These are phyloP conservation scores for Sycophaga agraensis DNA, from an alignment of 1,140 invertebrate species.

Conservation along the genomic window DNA sequence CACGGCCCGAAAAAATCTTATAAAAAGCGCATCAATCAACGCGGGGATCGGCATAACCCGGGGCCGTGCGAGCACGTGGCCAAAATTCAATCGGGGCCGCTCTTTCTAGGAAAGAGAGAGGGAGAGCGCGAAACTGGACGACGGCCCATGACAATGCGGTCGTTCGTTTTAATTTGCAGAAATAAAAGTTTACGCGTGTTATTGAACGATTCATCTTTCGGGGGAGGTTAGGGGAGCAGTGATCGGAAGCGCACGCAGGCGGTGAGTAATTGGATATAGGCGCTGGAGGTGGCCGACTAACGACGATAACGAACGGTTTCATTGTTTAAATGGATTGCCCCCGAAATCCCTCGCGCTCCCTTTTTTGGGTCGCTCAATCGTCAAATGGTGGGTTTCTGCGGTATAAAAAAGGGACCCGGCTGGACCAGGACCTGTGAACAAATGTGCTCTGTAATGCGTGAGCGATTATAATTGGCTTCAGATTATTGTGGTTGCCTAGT, in stretches of 20 bases:
- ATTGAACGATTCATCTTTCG: conserved; percentile 20
- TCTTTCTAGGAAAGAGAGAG: neutral
- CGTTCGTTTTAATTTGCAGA: conserved; percentile 15
- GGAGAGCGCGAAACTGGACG: neutral
- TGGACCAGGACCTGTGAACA: too few species aligned
- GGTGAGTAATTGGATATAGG: neutral
- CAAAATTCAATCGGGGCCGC: too few species aligned
- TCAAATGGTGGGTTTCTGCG: conserved; percentile 12
- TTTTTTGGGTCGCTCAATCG: neutral
- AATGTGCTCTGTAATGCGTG: too few species aligned
- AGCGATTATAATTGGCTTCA: too few species aligned
- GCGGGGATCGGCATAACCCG: too few species aligned
- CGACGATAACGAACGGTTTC: conserved; percentile 22
- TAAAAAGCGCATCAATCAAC: too few species aligned
- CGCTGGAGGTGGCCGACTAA: conserved; percentile 6
- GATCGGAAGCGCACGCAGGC: neutral
- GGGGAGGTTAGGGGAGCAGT: neutral
- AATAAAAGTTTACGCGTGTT: conserved; percentile 20
- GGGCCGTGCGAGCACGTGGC: too few species aligned
- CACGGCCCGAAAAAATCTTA: too few species aligned
- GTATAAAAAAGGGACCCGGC: too few species aligned
- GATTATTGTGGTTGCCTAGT: too few species aligned
- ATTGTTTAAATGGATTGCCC: conserved; percentile 25
- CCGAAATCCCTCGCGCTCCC: neutral
- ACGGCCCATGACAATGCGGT: neutral